Evolutionary conservation across 2,888 invertebrate genomes (phyloP), one percentile per base, ranked within the genome.

Genomic region (Plutella xylostella): DNA sequence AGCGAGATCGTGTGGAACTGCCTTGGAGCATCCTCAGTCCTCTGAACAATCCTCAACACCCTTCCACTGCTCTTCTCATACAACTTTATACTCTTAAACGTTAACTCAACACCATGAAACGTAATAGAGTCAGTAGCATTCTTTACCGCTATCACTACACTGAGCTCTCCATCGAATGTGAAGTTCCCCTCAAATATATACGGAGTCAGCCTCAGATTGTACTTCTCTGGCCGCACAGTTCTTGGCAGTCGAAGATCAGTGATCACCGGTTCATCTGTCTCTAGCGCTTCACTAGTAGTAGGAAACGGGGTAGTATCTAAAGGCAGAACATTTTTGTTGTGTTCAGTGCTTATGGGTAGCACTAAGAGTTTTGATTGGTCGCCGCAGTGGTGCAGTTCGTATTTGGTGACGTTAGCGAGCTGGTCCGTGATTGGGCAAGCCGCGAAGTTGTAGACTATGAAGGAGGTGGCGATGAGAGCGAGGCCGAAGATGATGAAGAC

Each of bases 391-490:
- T 66, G 72, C 1, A 78, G 65, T 60, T 76, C 77, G 25, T 74
- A 75, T 62, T 80, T 78, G n/a, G 80, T 78, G 1, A 79, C 74
- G 51, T 80, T 78, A 4, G 72, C 73, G 54, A 78, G 58, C 48
- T 77, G 66, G 52, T 83, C 79, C 35, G 83, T 72, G 44, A 84
- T 75, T 2, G 87, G 85, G 54, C 91, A 91, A 0, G 90, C 87
- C 14, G 90, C 89, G 56, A 92, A 89, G 68, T 91, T 91, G 67
- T 92, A 92, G 18, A 92, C 92, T 52, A 93, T 72, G 25, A 93
- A 85, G 6, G 91, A 91, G 2, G 91, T 91, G 35, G 88, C 89
- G 20, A 92, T 82, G 41, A 92, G 65, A 7, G 89, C 88, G 51
- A 88, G 78, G 1, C 88, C 63, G 62, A 92, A 91, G 50, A 90